Percentiles rank a stretch among this genome's conserved stretches.
phyloP scores from a whole-genome alignment of 35 echinoderm and acorn worm species.

The Antedon bifida region DNA sequence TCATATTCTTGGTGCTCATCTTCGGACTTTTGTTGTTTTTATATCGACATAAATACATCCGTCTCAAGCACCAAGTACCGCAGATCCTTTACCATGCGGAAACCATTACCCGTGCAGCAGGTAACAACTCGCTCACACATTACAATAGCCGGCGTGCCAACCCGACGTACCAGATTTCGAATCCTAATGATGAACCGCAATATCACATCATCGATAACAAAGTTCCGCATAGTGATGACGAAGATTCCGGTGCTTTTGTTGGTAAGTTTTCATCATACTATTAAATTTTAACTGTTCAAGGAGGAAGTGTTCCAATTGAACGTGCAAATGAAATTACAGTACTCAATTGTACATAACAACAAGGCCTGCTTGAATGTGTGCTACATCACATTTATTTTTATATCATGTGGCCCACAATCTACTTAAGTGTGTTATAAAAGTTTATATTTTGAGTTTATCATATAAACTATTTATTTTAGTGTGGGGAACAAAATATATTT shows the following conservation, averaged over 20 bases:
- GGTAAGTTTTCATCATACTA: too few species aligned
- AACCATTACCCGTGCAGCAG: slow-evolving; percentile 3
- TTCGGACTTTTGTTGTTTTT: slow-evolving; percentile 58
- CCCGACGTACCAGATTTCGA: slow-evolving; percentile 87
- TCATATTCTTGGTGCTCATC: slow-evolving; percentile 41
- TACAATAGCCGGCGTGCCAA: slow-evolving; percentile 51
- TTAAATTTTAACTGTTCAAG: too few species aligned
- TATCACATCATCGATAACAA: slow-evolving; percentile 93
- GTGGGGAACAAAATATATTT: too few species aligned
- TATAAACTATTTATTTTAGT: too few species aligned
- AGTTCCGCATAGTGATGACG: slow-evolving; percentile 69
- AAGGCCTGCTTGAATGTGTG: too few species aligned
- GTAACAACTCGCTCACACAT: slow-evolving; percentile 11
- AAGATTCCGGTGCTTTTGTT: slow-evolving; percentile 4
- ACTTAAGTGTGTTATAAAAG: too few species aligned
- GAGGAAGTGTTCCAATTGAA: too few species aligned
- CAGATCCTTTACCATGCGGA: slow-evolving; percentile 32
- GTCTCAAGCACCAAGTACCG: slow-evolving; percentile 66
- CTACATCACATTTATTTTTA: too few species aligned
- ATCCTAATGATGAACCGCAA: slow-evolving; percentile 77
- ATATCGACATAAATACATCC: slow-evolving; percentile 90
- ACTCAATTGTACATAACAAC: too few species aligned
- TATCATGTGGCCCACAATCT: too few species aligned
- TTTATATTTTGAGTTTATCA: too few species aligned
- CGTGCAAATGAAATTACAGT: too few species aligned